Base-by-base conservation (phyloP, 1,140 invertebrate species). In the Aphis craccivora region DNA sequence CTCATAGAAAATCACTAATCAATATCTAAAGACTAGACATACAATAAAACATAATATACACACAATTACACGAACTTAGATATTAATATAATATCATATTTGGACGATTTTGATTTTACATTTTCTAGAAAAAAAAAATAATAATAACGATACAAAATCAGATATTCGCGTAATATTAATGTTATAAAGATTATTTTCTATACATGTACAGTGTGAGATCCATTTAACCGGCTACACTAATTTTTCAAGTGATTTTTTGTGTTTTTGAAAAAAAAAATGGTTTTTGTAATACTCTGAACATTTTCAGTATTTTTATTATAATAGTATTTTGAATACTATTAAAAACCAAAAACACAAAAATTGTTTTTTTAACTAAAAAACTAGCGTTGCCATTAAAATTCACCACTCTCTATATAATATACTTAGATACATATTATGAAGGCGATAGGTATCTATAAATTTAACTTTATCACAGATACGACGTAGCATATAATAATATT, bases 1-100 rank as follows among this genome's bases (percentile, higher is more conserved):
- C 91, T 93, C 51, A 93, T 93, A 93, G 91, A 93, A 51, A 93
- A 93, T 93, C 91, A 93, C 91, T 93, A 93, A 86, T 86, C 53
- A 86, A 53, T 25, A 89, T 93, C 91, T 84, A 86, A 84, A 35
- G 23, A 84, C 91, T 84, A 93, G 76, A 81, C 48, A 81, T 18
- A 92, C 37, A 83, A 81, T 48, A 51, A 83, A 81, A 23, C 23
- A 76, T n/a, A 35, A 76, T 76, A n/a, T 76, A 89, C 45, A 55
- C 86, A 88, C n/a, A 88, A 35, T 55, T n/a, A 25, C 30, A 88
- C 45, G 22, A 23, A 35, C 8, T 51, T 89, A n/a, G 87, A 89
- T 53, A 53, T 89, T 88, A 48, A 88, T n/a, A n/a, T 81, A 35
- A 35, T 83, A 83, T 83, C 43, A 86, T 86, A 43, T 43, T 84